Percentiles rank a stretch among this genome's conserved stretches.
Conservation (phyloP, 2,888 invertebrate genomes). For the Lutraria lutraria region DNA sequence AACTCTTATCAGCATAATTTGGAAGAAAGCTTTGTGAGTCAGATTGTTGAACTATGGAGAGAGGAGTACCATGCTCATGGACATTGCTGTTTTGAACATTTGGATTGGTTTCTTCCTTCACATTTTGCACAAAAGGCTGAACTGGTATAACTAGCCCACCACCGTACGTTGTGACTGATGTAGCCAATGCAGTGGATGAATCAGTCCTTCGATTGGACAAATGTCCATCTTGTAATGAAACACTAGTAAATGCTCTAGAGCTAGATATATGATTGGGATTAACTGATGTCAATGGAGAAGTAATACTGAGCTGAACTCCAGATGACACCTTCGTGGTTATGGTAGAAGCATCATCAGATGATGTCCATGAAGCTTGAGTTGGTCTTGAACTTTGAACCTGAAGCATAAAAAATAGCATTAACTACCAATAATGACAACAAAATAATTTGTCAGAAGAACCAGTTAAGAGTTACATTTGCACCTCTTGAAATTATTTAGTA, state of each 20-base stretch:
- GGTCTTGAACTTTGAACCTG: background rate
- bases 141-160: slow-evolving; percentile 39
- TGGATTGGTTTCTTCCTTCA: background rate
- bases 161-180: slow-evolving; percentile 6
- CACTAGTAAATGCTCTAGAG: background rate
- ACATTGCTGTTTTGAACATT: background rate
- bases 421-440: background rate
- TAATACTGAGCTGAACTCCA: background rate
- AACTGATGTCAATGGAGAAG: background rate
- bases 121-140: slow-evolving; percentile 37
- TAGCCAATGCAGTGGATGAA: background rate
- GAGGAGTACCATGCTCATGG: background rate
- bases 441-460: background rate
- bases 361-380: background rate
- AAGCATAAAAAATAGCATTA: background rate
- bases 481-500: no score
- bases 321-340: background rate
- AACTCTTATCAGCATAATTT: slow-evolving; percentile 14
- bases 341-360: background rate
- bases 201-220: background rate
- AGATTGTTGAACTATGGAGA: background rate
- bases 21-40: background rate
- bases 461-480: no score
- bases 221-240: background rate
- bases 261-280: background rate